Percentiles rank a stretch among this genome's conserved stretches.
These are phyloP conservation scores for Alethe diademata DNA, from an alignment of 2,113 vertebrate species.

Conservation along the genomic window DNA sequence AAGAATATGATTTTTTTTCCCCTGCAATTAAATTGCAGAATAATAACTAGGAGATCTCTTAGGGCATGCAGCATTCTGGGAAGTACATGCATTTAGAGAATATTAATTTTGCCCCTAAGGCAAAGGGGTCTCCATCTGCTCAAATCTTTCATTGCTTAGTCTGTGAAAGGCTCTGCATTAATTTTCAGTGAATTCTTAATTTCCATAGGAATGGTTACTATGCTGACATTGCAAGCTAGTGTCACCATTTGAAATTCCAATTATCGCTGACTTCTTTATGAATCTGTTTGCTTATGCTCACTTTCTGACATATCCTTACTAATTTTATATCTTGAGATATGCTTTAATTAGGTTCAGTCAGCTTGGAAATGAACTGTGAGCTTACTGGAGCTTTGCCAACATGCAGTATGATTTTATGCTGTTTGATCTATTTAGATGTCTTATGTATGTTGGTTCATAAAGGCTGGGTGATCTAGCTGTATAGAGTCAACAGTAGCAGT, in stretches of 20 bases:
- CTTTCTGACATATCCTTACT: neutral
- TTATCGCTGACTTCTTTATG: neutral
- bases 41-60: neutral
- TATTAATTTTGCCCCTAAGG: neutral
- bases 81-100: neutral
- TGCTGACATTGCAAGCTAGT: neutral
- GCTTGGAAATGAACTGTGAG: neutral
- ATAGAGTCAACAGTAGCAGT: neutral
- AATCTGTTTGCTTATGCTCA: neutral
- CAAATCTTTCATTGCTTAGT: neutral
- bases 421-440: neutral
- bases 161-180: neutral
- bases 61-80: neutral
- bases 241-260: neutral
- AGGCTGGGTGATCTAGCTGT: neutral
- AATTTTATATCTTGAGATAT: neutral
- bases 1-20: accelerated
- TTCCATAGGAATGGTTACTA: neutral
- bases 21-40: neutral
- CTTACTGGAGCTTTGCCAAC: neutral
- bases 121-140: neutral
- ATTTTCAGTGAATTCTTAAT: slow-evolving; percentile 7
- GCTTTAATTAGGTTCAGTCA: neutral
- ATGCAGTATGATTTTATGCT: neutral
- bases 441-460: neutral